These are phyloP conservation scores for Danio kyathit DNA, from an alignment of 2,797 vertebrate genomes.

Conservation along the genomic window DNA sequence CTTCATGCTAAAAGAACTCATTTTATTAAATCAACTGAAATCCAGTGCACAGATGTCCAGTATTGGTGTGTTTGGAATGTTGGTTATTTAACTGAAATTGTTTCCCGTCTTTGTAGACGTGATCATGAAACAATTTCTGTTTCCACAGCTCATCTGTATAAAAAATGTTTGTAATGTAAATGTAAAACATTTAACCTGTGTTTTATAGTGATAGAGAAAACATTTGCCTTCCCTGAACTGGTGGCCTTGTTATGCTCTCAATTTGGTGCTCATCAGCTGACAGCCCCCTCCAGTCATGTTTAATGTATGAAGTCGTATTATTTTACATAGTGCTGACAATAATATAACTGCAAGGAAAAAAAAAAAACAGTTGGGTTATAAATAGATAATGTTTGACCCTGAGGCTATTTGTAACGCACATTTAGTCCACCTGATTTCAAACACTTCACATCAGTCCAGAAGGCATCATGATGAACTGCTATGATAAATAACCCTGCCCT, in stretches of 20 bases:
- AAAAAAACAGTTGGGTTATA: background rate
- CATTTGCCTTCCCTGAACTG: background rate
- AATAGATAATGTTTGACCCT: background rate
- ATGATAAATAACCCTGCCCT: background rate
- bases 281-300: background rate
- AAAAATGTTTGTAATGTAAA: conserved; percentile 4
- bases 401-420: background rate
- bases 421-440: background rate
- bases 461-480: background rate
- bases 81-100: background rate
- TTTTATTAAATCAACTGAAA: background rate
- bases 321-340: conserved; percentile 26
- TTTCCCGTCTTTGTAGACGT: background rate
- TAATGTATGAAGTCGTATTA: conserved; percentile 27
- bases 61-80: background rate
- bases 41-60: background rate
- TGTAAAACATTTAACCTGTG: background rate
- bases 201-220: background rate
- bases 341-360: background rate
- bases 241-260: conserved; percentile 27
- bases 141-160: conserved; percentile 5
- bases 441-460: background rate
- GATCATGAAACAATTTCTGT: conserved; percentile 25
- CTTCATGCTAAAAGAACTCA: background rate
- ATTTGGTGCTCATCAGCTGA: conserved; percentile 11